Conservation (phyloP, 2,888 invertebrate species). For the Sarcophaga rosellei region DNA sequence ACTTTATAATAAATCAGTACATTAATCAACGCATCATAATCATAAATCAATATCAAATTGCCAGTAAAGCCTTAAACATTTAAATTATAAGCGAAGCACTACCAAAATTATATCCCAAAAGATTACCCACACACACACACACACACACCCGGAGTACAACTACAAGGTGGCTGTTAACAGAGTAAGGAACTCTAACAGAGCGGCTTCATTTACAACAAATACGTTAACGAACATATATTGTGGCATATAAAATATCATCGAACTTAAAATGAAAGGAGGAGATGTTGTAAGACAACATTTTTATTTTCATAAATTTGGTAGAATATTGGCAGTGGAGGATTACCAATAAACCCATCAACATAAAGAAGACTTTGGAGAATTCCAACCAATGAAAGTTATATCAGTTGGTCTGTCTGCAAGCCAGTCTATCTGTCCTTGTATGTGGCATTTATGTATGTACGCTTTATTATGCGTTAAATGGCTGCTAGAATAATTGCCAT, state of each 20-base stretch:
- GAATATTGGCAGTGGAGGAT: slow-evolving; percentile 61
- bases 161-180: background rate
- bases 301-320: slow-evolving; percentile 58
- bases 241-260: background rate
- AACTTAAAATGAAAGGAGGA: background rate
- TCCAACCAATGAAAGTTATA: slow-evolving; percentile 47
- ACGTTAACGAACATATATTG: background rate
- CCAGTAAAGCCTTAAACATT: background rate
- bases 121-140: background rate
- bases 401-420: background rate
- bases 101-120: background rate
- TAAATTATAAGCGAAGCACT: background rate
- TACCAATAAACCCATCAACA: slow-evolving; percentile 69
- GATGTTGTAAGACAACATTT: slow-evolving; percentile 23
- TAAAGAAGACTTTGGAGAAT: slow-evolving; percentile 51
- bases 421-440: background rate
- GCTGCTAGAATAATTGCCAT: background rate
- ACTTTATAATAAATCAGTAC: background rate
- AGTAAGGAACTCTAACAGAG: background rate
- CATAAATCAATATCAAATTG: slow-evolving; percentile 13
- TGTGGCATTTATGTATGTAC: background rate
- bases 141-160: background rate
- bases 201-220: background rate
- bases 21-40: background rate
- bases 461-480: slow-evolving; percentile 37